Conservation (phyloP, 2,888 invertebrate species). For the Rapana venosa region DNA sequence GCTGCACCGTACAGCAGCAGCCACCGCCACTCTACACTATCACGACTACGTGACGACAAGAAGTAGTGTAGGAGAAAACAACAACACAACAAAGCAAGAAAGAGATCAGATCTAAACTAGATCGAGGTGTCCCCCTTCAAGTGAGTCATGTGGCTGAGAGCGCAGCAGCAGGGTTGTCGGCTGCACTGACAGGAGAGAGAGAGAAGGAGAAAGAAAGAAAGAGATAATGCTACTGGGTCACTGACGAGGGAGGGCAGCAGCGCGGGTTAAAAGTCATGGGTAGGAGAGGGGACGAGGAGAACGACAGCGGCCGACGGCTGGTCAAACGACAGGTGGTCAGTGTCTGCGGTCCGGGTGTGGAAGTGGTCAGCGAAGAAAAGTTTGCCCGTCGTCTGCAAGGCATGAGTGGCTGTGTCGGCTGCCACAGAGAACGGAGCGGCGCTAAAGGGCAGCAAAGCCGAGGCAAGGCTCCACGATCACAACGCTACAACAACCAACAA, state of each 20-base stretch:
- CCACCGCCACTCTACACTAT: too few species aligned
- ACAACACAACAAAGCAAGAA: too few species aligned
- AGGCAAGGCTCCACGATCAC: constrained; percentile 32
- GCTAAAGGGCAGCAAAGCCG: neutral
- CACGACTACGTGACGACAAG: too few species aligned
- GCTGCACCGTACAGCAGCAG: too few species aligned
- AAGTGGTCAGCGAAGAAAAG: constrained; percentile 68
- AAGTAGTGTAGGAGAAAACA: too few species aligned
- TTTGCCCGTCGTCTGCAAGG: constrained; percentile 64
- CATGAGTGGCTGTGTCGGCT: constrained; percentile 69
- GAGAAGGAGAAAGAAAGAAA: neutral
- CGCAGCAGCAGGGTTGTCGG: too few species aligned
- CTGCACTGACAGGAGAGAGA: neutral
- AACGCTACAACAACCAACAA: neutral
- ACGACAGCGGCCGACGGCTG: constrained; percentile 27
- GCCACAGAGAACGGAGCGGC: constrained; percentile 65
- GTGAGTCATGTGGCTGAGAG: neutral
- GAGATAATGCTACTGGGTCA: neutral
- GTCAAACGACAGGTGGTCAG: constrained; percentile 67
- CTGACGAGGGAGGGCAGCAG: neutral
- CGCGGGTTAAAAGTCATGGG: neutral
- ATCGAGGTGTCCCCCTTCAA: neutral
- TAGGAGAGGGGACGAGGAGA: neutral
- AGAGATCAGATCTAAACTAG: too few species aligned
- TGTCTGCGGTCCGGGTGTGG: constrained; percentile 58